Evolutionary conservation across 2,797 vertebrate species (phyloP).

Genomic region (Caiman crocodilus): DNA sequence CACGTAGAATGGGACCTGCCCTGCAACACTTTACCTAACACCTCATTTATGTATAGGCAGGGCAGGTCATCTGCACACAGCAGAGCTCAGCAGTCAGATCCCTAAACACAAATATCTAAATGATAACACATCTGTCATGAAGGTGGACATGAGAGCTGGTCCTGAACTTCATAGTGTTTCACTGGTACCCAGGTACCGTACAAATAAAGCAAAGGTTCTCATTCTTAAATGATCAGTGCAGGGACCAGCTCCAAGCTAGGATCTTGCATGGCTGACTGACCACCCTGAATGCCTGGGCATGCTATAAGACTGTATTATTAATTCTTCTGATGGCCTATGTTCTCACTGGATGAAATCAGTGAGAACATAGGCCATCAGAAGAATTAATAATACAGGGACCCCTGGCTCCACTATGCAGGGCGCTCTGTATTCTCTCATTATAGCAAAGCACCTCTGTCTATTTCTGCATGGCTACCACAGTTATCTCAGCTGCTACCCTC

Average conservation of each 20-base stretch:
- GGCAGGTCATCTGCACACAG: background rate
- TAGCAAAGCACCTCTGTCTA: background rate
- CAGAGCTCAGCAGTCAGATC: background rate
- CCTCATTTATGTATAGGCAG: background rate
- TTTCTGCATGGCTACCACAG: background rate
- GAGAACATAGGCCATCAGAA: too few relatives aligned
- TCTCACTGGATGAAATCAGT: background rate
- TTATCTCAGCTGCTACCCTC: too few relatives aligned
- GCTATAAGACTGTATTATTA: background rate
- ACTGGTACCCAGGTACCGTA: background rate
- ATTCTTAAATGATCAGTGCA: background rate
- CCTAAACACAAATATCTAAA: background rate
- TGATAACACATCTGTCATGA: background rate
- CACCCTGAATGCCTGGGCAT: background rate
- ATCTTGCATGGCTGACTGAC: background rate
- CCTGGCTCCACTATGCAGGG: background rate
- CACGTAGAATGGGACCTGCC: background rate
- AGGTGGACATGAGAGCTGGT: background rate
- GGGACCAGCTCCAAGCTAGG: background rate
- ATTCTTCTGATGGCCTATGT: background rate
- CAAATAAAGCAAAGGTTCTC: background rate
- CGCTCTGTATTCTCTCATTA: background rate
- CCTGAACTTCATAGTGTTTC: background rate
- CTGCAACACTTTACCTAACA: background rate
- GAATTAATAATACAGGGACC: too few relatives aligned